A percentile compares a stretch with the other conserved stretches of the same genome.
These are phyloP conservation scores for Arctopsyche grandis DNA, from an alignment of 1,140 invertebrate species.

Conservation along the genomic window DNA sequence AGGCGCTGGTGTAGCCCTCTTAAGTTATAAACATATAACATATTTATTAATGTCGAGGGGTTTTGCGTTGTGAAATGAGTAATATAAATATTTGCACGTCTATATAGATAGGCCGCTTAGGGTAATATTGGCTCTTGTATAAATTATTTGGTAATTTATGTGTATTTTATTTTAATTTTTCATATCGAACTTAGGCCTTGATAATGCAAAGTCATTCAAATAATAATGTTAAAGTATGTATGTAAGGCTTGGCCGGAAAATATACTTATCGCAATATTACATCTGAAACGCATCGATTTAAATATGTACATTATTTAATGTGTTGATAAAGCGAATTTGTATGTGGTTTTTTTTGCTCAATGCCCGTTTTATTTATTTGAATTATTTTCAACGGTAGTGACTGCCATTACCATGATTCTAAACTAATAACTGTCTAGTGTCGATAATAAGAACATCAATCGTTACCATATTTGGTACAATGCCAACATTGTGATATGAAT, in stretches of 20 bases:
- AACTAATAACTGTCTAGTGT: not conserved
- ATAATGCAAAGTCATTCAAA: slow-evolving; percentile 20
- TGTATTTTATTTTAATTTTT: not conserved
- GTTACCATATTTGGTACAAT: not conserved
- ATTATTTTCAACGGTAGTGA: too few relatives aligned
- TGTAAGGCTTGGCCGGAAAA: not conserved
- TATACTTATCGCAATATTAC: not conserved
- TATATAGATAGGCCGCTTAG: too few relatives aligned
- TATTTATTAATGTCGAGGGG: too few relatives aligned
- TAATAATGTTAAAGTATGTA: slow-evolving; percentile 13
- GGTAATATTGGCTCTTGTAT: not conserved
- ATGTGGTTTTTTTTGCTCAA: too few relatives aligned
- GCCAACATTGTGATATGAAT: not conserved
- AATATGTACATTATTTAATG: too few relatives aligned
- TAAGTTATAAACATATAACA: too few relatives aligned
- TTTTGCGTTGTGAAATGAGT: too few relatives aligned
- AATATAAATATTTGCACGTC: too few relatives aligned
- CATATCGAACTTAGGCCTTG: not conserved
- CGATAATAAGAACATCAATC: not conserved
- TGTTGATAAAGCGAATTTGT: too few relatives aligned
- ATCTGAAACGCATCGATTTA: not conserved
- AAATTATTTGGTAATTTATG: not conserved
- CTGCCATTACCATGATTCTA: too few relatives aligned
- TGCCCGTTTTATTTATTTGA: too few relatives aligned
- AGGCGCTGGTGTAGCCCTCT: too few relatives aligned